Evolutionary conservation across 1,140 invertebrate genomes (phyloP).

Genomic region (Musca domestica): DNA sequence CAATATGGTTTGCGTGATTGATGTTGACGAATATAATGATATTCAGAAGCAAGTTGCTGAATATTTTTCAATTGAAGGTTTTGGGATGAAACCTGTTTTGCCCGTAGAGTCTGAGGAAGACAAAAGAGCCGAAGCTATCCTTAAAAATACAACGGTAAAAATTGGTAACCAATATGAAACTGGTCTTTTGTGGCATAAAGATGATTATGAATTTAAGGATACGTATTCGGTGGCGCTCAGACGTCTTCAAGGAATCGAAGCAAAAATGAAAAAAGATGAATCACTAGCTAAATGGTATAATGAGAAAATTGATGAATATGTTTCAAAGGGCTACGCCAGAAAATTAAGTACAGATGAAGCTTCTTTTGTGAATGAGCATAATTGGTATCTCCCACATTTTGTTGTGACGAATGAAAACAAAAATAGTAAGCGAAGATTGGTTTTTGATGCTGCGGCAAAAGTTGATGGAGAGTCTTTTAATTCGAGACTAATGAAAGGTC

Average conservation of each 20-base stretch:
- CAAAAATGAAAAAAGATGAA: background rate
- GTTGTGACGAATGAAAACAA: constrained; percentile 8
- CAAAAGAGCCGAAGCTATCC: background rate
- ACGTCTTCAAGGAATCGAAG: background rate
- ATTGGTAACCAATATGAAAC: constrained; percentile 15
- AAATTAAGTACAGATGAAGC: background rate
- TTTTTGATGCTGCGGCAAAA: constrained; percentile 1
- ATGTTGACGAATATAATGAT: background rate
- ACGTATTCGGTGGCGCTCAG: background rate
- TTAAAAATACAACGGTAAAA: constrained; percentile 14
- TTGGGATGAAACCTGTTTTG: background rate
- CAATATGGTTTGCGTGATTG: background rate
- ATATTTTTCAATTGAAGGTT: constrained; percentile 8
- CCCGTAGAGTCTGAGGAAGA: background rate
- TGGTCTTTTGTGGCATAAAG: background rate
- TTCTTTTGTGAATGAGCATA: background rate
- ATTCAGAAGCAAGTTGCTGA: constrained; percentile 3
- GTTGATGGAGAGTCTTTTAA: constrained; percentile 24
- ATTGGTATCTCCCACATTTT: constrained; percentile 4
- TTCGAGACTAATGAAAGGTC: background rate
- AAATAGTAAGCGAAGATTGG: constrained; percentile 1
- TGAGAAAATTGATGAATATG: background rate
- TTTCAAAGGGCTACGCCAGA: constrained; percentile 6
- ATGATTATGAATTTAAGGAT: background rate
- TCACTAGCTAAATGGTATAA: background rate